These are phyloP conservation scores for Telenomus remus DNA, from an alignment of 1,140 invertebrate species.

Conservation along the genomic window DNA sequence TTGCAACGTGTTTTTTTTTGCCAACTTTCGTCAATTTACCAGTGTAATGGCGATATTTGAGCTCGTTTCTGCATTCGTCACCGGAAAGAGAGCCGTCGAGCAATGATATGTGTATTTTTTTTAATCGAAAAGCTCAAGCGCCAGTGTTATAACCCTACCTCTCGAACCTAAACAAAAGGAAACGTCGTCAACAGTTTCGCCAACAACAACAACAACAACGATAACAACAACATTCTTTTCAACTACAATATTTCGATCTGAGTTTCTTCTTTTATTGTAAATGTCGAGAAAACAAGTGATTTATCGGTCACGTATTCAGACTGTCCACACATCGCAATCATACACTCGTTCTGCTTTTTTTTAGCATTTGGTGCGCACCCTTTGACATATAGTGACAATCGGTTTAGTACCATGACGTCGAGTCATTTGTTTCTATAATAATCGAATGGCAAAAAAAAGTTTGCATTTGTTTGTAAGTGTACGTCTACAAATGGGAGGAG, in stretches of 20 bases:
- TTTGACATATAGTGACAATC: conserved; percentile 16
- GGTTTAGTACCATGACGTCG: conserved; percentile 14
- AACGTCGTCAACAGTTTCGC: conserved; percentile 28
- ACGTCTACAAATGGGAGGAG: not conserved
- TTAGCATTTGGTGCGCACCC: no score
- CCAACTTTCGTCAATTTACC: not conserved
- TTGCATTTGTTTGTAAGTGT: not conserved
- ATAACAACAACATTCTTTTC: conserved; percentile 31
- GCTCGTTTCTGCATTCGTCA: conserved; percentile 17
- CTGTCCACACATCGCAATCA: conserved; percentile 26
- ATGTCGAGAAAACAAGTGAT: conserved; percentile 19
- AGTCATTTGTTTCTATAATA: conserved; percentile 15
- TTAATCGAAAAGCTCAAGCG: conserved; percentile 57
- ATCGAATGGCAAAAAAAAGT: conserved; percentile 3
- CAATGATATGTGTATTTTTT: conserved; percentile 58
- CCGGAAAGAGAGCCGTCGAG: conserved; percentile 51
- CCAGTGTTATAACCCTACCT: conserved; percentile 37
- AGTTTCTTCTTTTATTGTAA: not conserved
- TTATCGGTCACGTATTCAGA: conserved; percentile 36
- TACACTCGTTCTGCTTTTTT: not conserved
- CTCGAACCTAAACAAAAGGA: conserved; percentile 31
- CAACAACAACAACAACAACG: conserved; percentile 24
- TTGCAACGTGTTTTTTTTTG: no score
- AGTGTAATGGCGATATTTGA: conserved; percentile 18
- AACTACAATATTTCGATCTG: conserved; percentile 25